A percentile compares a stretch with the other conserved stretches of the same genome.
Evolutionary conservation across 37 sponge, comb jelly and placozoan species (phyloP).

Genomic region (Cliona cf. orientalis): DNA sequence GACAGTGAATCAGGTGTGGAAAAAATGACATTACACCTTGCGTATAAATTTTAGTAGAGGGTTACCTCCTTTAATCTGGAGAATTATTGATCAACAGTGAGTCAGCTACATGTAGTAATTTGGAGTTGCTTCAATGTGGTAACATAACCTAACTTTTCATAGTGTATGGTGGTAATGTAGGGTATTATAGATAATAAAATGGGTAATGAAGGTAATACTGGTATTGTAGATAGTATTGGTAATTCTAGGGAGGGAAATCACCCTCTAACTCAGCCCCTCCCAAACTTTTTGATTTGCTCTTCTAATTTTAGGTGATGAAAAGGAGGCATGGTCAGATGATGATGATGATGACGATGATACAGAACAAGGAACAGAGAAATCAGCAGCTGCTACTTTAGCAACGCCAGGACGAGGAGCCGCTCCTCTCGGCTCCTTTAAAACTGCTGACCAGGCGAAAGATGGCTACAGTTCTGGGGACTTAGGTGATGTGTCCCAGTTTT

Average conservation of each 20-base stretch:
- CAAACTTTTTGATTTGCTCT: too few relatives aligned
- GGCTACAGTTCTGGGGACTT: constrained; percentile 33
- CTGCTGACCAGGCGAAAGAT: constrained; percentile 15
- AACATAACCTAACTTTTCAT: too few relatives aligned
- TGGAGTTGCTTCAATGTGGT: too few relatives aligned
- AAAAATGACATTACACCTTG: background rate
- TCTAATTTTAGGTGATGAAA: constrained; percentile 12
- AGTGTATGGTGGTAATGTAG: too few relatives aligned
- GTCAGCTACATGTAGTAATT: too few relatives aligned
- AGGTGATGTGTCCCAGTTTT: constrained; percentile 34
- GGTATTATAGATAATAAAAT: too few relatives aligned
- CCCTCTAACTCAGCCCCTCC: too few relatives aligned
- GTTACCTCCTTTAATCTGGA: background rate
- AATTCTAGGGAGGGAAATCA: too few relatives aligned
- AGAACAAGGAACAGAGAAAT: background rate
- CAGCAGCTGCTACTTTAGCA: background rate
- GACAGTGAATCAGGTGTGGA: constrained; percentile 36
- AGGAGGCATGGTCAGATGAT: constrained; percentile 15
- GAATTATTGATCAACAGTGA: background rate
- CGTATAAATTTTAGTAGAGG: background rate
- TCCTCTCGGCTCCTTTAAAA: background rate
- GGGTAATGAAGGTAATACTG: too few relatives aligned
- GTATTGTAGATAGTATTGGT: too few relatives aligned
- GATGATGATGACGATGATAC: constrained; percentile 2
- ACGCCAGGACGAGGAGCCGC: background rate